Percentiles rank a stretch among this genome's conserved stretches.
Evolutionary conservation across 1,140 invertebrate genomes (phyloP).

Genomic region (Dolichoris vasculosae): DNA sequence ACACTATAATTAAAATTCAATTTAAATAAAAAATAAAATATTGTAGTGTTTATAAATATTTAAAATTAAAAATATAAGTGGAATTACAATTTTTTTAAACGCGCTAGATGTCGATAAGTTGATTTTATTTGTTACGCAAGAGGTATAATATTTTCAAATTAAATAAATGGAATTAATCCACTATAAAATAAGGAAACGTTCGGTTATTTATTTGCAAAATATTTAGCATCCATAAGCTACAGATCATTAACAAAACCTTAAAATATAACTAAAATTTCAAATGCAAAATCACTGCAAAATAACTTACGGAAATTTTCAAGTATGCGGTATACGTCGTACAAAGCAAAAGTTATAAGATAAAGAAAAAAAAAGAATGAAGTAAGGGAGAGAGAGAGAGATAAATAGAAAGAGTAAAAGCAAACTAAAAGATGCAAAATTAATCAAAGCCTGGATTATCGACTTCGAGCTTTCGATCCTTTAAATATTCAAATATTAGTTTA

Average conservation of each 20-base stretch:
- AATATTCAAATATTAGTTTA: not conserved
- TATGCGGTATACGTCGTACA: not conserved
- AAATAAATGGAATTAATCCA: not conserved
- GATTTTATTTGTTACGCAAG: too few species aligned
- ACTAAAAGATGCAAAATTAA: not conserved
- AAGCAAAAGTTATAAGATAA: not conserved
- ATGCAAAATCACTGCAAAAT: not conserved
- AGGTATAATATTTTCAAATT: too few species aligned
- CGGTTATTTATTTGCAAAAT: not conserved
- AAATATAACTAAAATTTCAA: not conserved
- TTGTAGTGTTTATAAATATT: too few species aligned
- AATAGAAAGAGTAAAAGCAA: not conserved
- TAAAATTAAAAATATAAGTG: too few species aligned
- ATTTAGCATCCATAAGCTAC: not conserved
- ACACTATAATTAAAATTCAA: too few species aligned
- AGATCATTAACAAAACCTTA: not conserved
- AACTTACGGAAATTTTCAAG: not conserved
- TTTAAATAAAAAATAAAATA: too few species aligned
- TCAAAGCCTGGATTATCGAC: constrained; percentile 19
- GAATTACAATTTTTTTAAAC: too few species aligned
- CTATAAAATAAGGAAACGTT: not conserved
- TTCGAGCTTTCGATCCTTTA: not conserved
- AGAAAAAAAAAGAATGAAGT: not conserved
- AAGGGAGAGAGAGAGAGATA: not conserved
- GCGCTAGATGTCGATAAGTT: too few species aligned